phyloP scores from a whole-genome alignment of 2,113 vertebrate species.

The Sinocyclocheilus maitianheensis region DNA sequence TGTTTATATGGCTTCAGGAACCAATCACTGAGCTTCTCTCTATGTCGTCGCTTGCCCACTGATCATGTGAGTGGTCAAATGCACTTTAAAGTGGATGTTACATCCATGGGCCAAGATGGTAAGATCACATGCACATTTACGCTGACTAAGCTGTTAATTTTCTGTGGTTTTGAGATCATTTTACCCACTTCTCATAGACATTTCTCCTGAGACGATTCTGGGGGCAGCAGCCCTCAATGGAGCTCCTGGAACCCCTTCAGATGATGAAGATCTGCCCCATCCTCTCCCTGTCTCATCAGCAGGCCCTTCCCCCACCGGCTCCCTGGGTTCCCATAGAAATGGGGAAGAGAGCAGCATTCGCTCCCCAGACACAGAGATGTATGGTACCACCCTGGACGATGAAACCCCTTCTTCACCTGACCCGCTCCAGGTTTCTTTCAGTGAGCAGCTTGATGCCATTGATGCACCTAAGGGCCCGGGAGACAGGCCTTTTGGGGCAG shows the following conservation, averaged over 20 bases:
- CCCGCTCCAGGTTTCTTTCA: slow-evolving; percentile 86
- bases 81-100: slow-evolving; percentile 93
- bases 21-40: slow-evolving; percentile 89
- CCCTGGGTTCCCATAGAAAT: slow-evolving; percentile 66
- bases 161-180: neutral
- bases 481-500: slow-evolving; percentile 81
- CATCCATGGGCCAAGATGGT: slow-evolving; percentile 90
- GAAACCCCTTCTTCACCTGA: slow-evolving; percentile 60
- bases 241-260: slow-evolving; percentile 93
- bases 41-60: slow-evolving; percentile 92
- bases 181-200: slow-evolving; percentile 71
- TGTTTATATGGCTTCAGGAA: slow-evolving; percentile 76
- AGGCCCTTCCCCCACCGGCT: slow-evolving; percentile 71
- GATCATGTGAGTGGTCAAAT: slow-evolving; percentile 96
- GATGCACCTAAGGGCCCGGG: slow-evolving; percentile 82
- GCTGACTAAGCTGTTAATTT: neutral
- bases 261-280: slow-evolving; percentile 90
- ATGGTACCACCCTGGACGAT: slow-evolving; percentile 50
- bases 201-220: slow-evolving; percentile 89
- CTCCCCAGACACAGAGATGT: slow-evolving; percentile 64
- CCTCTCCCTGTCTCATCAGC: slow-evolving; percentile 67
- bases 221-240: slow-evolving; percentile 84
- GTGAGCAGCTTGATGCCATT: slow-evolving; percentile 89
- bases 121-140: slow-evolving; percentile 52
- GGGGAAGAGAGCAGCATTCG: slow-evolving; percentile 67